Evolutionary conservation across 2,888 invertebrate genomes (phyloP).

Genomic region (Nomada fucata): DNA sequence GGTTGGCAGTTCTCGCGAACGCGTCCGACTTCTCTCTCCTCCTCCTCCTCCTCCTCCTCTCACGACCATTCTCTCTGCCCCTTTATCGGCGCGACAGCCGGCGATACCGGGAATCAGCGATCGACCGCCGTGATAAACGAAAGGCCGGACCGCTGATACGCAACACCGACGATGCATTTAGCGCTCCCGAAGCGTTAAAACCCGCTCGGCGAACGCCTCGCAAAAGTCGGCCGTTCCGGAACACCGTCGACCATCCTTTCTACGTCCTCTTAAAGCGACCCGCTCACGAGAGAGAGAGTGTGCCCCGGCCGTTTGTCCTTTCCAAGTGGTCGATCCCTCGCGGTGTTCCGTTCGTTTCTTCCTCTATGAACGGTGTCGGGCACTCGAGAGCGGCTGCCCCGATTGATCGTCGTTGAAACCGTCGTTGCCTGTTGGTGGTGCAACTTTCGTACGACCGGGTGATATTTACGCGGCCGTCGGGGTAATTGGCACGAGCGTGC

Average conservation of each 20-base stretch:
- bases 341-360: not conserved
- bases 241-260: conserved; percentile 47
- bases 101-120: conserved; percentile 52
- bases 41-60: not conserved
- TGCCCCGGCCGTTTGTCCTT: conserved; percentile 43
- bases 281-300: conserved; percentile 5
- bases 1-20: conserved; percentile 26
- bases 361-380: conserved; percentile 17
- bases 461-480: too few species aligned
- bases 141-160: conserved; percentile 36
- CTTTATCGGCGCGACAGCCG: conserved; percentile 42
- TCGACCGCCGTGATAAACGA: conserved; percentile 44
- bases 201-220: conserved; percentile 35
- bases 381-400: too few species aligned
- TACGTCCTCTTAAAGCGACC: conserved; percentile 39
- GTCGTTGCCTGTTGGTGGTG: too few species aligned
- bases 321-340: not conserved
- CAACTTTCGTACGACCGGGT: too few species aligned
- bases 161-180: conserved; percentile 53
- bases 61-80: conserved; percentile 1
- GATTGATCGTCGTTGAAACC: not conserved
- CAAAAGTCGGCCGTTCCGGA: conserved; percentile 49
- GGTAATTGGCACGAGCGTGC: too few species aligned
- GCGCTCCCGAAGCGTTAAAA: conserved; percentile 55
- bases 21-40: conserved; percentile 14